Evolutionary conservation across 2,113 vertebrate species (phyloP).

Genomic region (Varanus komodoensis): DNA sequence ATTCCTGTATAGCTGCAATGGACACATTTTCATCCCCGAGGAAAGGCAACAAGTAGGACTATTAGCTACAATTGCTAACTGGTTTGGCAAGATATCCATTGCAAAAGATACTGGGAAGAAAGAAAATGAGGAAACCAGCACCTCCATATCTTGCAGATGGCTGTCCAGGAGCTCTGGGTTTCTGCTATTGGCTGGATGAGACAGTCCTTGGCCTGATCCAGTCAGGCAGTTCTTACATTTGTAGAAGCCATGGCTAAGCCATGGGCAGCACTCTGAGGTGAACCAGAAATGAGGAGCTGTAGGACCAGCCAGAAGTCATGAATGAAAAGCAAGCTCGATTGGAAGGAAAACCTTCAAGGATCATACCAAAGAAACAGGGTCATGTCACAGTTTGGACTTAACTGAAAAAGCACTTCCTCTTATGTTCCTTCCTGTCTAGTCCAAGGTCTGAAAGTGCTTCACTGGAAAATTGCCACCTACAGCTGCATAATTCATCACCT

Average conservation of each 20-base stretch:
- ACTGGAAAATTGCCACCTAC: too few species aligned
- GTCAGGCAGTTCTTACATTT: background rate
- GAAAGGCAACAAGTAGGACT: background rate
- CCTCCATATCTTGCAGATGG: background rate
- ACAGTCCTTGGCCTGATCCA: background rate
- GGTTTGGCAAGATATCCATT: background rate
- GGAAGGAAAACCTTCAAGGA: too few species aligned
- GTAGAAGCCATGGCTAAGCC: background rate
- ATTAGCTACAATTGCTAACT: background rate
- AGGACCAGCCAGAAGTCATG: background rate
- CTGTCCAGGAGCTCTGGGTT: background rate
- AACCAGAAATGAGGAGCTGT: background rate
- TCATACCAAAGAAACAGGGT: too few species aligned
- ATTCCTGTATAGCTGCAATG: background rate
- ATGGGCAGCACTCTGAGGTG: background rate
- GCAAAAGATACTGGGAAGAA: background rate
- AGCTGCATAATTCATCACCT: too few species aligned
- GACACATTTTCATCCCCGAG: background rate
- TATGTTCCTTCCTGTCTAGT: too few species aligned
- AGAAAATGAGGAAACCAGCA: background rate
- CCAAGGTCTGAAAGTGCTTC: too few species aligned
- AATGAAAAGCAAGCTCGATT: too few species aligned
- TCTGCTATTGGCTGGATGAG: background rate
- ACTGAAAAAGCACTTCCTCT: too few species aligned
- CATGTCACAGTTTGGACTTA: too few species aligned